Percentiles rank a stretch among this genome's conserved stretches.
phyloP scores from a whole-genome alignment of 2,888 invertebrate genomes.

The Drosophila putrida region DNA sequence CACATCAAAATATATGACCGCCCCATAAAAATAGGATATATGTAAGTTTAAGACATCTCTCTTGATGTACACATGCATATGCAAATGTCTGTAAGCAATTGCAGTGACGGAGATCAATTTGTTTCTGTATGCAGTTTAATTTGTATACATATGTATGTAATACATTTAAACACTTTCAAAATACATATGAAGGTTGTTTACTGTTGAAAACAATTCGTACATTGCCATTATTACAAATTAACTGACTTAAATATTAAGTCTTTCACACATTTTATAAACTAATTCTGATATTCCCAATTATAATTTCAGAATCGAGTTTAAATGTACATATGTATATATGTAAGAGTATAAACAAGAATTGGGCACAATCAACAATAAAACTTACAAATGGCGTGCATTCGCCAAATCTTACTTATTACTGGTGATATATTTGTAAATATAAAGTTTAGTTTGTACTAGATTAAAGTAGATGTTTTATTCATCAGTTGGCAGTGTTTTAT shows the following conservation, averaged over 20 bases:
- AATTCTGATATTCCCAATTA: neutral
- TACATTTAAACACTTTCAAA: slow-evolving; percentile 8
- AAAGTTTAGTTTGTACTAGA: slow-evolving; percentile 39
- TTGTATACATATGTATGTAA: slow-evolving; percentile 4
- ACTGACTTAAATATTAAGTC: neutral
- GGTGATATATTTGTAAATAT: slow-evolving; percentile 27
- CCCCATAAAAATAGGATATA: too few species aligned
- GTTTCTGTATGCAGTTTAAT: slow-evolving; percentile 12
- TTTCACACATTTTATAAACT: neutral
- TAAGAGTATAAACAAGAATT: slow-evolving; percentile 17
- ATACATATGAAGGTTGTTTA: slow-evolving; percentile 2
- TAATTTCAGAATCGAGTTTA: neutral
- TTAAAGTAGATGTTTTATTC: slow-evolving; percentile 34
- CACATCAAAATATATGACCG: too few species aligned
- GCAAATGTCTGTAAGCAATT: neutral
- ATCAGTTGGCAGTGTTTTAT: slow-evolving; percentile 45
- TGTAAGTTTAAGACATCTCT: neutral
- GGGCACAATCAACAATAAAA: slow-evolving; percentile 18
- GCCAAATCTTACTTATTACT: slow-evolving; percentile 19
- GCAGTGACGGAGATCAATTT: neutral
- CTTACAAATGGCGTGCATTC: neutral
- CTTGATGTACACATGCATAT: neutral
- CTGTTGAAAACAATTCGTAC: neutral
- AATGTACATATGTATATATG: slow-evolving; percentile 4
- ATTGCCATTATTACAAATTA: neutral